phyloP scores from a whole-genome alignment of 2,797 vertebrate genomes.

The Podarcis siculus region DNA sequence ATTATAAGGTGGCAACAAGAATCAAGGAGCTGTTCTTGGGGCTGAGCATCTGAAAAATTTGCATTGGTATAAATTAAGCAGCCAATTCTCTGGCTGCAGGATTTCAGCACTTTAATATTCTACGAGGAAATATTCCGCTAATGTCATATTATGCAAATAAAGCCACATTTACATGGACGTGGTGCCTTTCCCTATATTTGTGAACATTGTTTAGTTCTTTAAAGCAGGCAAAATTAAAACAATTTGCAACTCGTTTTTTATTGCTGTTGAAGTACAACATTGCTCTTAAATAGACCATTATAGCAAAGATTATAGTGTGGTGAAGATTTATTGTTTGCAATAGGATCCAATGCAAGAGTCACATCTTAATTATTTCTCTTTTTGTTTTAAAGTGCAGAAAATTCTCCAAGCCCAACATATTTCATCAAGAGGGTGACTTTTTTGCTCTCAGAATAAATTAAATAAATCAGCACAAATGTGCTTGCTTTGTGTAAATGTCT shows the following conservation, averaged over 20 bases:
- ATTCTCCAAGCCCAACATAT: not conserved
- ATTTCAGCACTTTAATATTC: not conserved
- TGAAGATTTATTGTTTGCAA: conserved; percentile 19
- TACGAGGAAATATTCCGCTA: not conserved
- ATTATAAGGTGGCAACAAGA: not conserved
- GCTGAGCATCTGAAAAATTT: not conserved
- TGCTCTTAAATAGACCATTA: conserved; percentile 28
- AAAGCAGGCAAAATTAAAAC: conserved; percentile 25
- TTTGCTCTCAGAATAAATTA: not conserved
- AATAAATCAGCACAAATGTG: not conserved
- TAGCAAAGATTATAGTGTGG: not conserved
- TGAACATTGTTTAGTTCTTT: not conserved
- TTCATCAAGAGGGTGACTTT: not conserved
- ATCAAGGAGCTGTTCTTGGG: not conserved
- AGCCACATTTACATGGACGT: not conserved
- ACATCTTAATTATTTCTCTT: conserved; percentile 21
- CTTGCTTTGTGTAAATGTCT: not conserved
- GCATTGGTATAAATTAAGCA: not conserved
- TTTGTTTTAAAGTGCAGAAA: not conserved
- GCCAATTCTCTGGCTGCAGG: not conserved
- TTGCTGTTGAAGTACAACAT: conserved; percentile 12
- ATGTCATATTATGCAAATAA: conserved; percentile 21
- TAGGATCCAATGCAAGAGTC: not conserved
- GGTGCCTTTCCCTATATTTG: conserved; percentile 7
- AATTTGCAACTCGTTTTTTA: conserved; percentile 28